These are phyloP conservation scores for Episyrphus balteatus DNA, from an alignment of 1,140 invertebrate species.

Conservation along the genomic window DNA sequence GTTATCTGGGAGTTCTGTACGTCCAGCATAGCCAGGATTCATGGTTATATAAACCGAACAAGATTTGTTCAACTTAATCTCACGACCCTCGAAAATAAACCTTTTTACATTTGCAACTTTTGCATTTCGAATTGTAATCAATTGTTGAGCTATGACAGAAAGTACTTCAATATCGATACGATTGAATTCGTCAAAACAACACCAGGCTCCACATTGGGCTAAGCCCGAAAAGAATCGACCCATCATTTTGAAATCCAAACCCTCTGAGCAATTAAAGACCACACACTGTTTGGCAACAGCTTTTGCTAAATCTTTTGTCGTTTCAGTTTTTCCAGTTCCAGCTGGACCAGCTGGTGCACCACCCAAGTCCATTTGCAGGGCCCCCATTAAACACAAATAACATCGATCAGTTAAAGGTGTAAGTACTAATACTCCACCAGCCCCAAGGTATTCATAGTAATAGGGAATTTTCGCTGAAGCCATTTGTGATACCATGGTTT, in stretches of 20 bases:
- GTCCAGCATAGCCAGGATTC: conserved; percentile 83
- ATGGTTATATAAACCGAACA: conserved; percentile 86
- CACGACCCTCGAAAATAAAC: conserved; percentile 83
- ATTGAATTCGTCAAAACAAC: conserved; percentile 89
- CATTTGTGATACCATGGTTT: conserved; percentile 67
- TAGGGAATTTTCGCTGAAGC: conserved; percentile 69
- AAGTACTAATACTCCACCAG: conserved; percentile 66
- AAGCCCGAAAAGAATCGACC: conserved; percentile 75
- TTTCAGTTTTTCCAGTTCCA: conserved; percentile 92
- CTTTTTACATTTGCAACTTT: conserved; percentile 51
- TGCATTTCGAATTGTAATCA: conserved; percentile 67
- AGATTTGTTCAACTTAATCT: conserved; percentile 71
- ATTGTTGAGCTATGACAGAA: conserved; percentile 76
- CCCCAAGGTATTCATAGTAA: conserved; percentile 87
- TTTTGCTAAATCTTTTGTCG: conserved; percentile 84
- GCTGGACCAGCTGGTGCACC: conserved; percentile 75
- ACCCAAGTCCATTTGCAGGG: conserved; percentile 71
- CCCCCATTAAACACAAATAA: conserved; percentile 78
- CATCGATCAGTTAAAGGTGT: conserved; percentile 73
- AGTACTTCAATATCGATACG: conserved; percentile 83
- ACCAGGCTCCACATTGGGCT: conserved; percentile 81
- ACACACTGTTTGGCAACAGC: conserved; percentile 78
- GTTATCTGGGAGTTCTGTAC: conserved; percentile 73
- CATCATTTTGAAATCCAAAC: conserved; percentile 77
- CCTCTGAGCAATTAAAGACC: conserved; percentile 85